Percentiles rank a stretch among this genome's conserved stretches.
Conservation (phyloP, 2,113 vertebrate species). For the Syngnathoides biaculeatus region DNA sequence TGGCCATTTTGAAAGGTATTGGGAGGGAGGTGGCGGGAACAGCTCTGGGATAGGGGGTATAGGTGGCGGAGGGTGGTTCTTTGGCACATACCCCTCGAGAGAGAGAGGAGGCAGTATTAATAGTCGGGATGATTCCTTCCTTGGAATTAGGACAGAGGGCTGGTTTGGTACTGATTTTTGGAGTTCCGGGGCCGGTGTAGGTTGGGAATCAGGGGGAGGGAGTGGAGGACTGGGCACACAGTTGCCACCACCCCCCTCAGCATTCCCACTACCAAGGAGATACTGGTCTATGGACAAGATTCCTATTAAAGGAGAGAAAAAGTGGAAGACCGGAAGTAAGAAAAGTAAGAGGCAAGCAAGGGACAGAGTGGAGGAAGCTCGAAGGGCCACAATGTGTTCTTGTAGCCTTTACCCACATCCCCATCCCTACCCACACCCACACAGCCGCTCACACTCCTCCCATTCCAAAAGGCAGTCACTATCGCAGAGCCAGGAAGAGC, state of each 20-base stretch:
- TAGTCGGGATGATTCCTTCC: slow-evolving; percentile 74
- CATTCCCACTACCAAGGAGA: slow-evolving; percentile 78
- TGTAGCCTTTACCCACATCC: slow-evolving; percentile 76
- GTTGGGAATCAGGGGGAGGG: slow-evolving; percentile 75
- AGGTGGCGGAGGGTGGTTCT: slow-evolving; percentile 80
- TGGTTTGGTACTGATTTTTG: slow-evolving; percentile 73
- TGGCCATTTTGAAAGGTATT: slow-evolving; percentile 82
- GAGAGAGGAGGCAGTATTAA: slow-evolving; percentile 80
- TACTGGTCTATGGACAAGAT: slow-evolving; percentile 93
- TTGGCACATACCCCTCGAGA: slow-evolving; percentile 84
- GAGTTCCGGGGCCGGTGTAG: slow-evolving; percentile 70
- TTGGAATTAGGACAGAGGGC: slow-evolving; percentile 69
- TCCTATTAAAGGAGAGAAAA: slow-evolving; percentile 82
- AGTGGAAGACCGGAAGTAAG: slow-evolving; percentile 73
- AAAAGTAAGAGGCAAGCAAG: slow-evolving; percentile 66
- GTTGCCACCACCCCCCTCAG: slow-evolving; percentile 71
- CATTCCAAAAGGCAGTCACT: slow-evolving; percentile 65
- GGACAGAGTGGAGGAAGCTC: slow-evolving; percentile 70
- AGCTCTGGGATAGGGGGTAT: slow-evolving; percentile 71
- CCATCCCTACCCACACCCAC: slow-evolving; percentile 76
- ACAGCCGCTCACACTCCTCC: slow-evolving; percentile 56
- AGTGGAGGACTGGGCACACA: slow-evolving; percentile 74
- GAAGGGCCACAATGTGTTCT: slow-evolving; percentile 73
- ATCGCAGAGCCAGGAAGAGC: slow-evolving; percentile 83
- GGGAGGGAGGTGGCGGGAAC: slow-evolving; percentile 77